phyloP scores from a whole-genome alignment of 2,888 invertebrate genomes.

The Mechanitis mazaeus region DNA sequence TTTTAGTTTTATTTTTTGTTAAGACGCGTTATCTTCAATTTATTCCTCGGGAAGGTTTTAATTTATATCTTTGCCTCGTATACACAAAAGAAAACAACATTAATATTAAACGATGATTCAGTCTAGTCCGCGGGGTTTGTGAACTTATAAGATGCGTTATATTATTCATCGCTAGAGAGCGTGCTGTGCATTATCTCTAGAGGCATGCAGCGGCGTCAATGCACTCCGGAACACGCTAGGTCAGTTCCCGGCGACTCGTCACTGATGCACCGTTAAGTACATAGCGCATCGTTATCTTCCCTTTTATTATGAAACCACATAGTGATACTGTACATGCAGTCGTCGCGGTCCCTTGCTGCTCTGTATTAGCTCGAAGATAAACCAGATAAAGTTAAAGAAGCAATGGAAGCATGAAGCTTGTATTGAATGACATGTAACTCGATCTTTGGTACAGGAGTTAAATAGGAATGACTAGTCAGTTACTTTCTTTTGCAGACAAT shows the following conservation, averaged over 20 bases:
- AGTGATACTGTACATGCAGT: constrained; percentile 1
- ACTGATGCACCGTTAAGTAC: constrained; percentile 69
- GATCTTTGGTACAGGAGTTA: constrained; percentile 24
- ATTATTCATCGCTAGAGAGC: constrained; percentile 58
- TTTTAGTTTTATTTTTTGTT: too few species aligned
- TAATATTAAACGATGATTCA: too few species aligned
- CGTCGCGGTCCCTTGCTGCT: constrained; percentile 23
- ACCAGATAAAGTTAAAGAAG: constrained; percentile 17
- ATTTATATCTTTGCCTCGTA: too few species aligned
- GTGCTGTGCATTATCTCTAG: constrained; percentile 68
- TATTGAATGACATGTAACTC: constrained; percentile 14
- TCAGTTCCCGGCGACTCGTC: constrained; percentile 75
- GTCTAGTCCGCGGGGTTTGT: constrained; percentile 41
- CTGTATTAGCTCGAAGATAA: constrained; percentile 14
- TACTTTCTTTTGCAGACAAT: constrained; percentile 53
- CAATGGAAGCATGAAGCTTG: constrained; percentile 35
- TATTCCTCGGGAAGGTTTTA: constrained; percentile 14
- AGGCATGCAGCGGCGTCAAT: constrained; percentile 73
- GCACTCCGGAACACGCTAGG: constrained; percentile 74
- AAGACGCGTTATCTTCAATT: background rate
- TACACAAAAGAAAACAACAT: too few species aligned
- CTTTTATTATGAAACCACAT: constrained; percentile 38
- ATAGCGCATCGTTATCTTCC: constrained; percentile 58
- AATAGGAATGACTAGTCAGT: constrained; percentile 45
- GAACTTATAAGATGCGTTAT: constrained; percentile 63